Base-by-base conservation (phyloP, 2,888 invertebrate genomes). In the Drosophila nr. fundita region DNA sequence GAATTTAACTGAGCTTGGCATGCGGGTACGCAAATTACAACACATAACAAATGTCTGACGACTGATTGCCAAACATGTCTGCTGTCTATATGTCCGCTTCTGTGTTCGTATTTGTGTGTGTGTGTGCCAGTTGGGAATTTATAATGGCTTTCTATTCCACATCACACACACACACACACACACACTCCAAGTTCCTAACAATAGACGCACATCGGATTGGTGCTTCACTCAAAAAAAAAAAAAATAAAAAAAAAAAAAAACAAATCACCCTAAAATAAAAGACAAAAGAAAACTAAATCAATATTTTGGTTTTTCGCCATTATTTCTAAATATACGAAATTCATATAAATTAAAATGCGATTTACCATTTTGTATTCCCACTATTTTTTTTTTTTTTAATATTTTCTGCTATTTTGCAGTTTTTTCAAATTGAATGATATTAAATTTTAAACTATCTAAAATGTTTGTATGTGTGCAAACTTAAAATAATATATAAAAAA, bases 11-110 rank as follows among this genome's bases (percentile, higher is more conserved):
- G 61, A 36, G 48, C 18, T 36, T 69, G 76, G 61, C 63, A 76
- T 80, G 67, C 73, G 76, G 70, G 57, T 73, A 85, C 83, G 75
- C 88, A 86, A 86, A 88, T 86, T 86, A 88, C 85, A 80, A 80
- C 86, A 87, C 83, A 89, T 82, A 80, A 85, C 83, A 86, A 86
- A 86, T 89, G 90, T 80, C 88, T 80, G 76, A 69, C 80, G 77
- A 89, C 87, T 79, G 80, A 87, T 84, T 84, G 87, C 85, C 76
- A 85, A 82, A 72, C 75, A 71, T 53, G 48, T 63, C 55, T 73
- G 49, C 29, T n/a, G 40, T 55, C 34, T 49, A 29, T 21, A 24
- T 57, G 58, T 61, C 50, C 24, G 54, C 30, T 40, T n/a, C 60
- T 34, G 4, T 24, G 15, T 15, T 15, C 15, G 8, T 27, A 45